phyloP scores from a whole-genome alignment of 2,888 invertebrate genomes.

The Tetheella fluctuosa region DNA sequence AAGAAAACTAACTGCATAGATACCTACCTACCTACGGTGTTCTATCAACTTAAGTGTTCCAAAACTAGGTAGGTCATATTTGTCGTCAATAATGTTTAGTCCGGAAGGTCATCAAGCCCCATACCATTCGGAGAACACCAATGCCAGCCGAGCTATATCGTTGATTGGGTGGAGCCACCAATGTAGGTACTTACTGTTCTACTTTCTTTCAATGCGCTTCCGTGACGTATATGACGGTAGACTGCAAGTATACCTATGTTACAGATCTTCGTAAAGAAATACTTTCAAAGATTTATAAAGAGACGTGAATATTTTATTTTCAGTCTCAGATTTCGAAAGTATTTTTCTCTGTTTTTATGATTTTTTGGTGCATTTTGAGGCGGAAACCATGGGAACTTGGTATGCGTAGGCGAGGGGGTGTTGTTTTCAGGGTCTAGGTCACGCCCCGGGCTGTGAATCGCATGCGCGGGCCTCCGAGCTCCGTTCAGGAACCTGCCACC shows the following conservation, averaged over 20 bases:
- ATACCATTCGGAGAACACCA: conserved; percentile 66
- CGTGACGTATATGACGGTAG: conserved; percentile 37
- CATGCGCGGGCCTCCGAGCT: conserved; percentile 65
- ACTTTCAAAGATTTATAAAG: conserved; percentile 12
- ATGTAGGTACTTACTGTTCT: conserved; percentile 54
- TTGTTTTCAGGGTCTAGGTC: conserved; percentile 83
- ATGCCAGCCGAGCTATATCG: conserved; percentile 56
- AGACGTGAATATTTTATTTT: conserved; percentile 4
- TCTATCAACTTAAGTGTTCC: conserved; percentile 30
- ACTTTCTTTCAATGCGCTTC: conserved; percentile 52
- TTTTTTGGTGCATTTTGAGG: conserved; percentile 47
- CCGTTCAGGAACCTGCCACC: conserved; percentile 53
- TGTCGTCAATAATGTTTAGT: conserved; percentile 56
- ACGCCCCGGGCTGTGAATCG: conserved; percentile 72
- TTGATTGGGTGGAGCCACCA: conserved; percentile 68
- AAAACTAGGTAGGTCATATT: conserved; percentile 48
- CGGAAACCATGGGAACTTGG: conserved; percentile 67
- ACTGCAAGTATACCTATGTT: conserved; percentile 24
- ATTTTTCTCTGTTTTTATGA: conserved; percentile 24
- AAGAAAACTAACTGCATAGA: not conserved
- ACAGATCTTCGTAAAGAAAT: not conserved
- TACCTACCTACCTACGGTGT: not conserved
- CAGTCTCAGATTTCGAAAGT: conserved; percentile 12
- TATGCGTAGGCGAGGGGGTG: conserved; percentile 76
- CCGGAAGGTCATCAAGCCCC: conserved; percentile 57